Base-by-base conservation (phyloP, 1,140 invertebrate genomes). In the Holcopasites calliopsidis region DNA sequence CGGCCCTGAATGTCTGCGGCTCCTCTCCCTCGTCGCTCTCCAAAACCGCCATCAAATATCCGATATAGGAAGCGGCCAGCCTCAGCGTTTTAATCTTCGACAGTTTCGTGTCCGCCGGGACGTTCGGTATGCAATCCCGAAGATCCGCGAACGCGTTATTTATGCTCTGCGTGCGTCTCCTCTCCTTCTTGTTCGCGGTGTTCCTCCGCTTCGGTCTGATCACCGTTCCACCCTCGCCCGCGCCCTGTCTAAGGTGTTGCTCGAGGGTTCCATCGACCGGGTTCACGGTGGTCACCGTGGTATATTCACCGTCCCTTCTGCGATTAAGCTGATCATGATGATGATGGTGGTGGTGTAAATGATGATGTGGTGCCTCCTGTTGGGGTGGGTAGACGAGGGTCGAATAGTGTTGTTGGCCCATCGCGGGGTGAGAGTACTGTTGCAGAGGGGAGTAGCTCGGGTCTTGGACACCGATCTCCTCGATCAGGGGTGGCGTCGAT, bases 131-230 rank as follows among this genome's bases (percentile, higher is more conserved):
- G 88, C 97, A 97, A 71, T 98, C 97, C 3, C 98, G 91, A 0
- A 99, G 92, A 86, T 97, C 95, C 0, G 97, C 95, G 87, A 99
- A 99, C 0, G 98, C 98, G 73, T 96, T 97, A 91, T 99, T 99
- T 79, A 99, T 98, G 79, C 96, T 98, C 89, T 97, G 96, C 0
- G 98, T 99, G 68, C 97, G 91, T 84, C 97, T 89, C 49, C 98
- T 91, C 89, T 99, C 98, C 89, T 99, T 99, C 91, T 97, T 98
- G 89, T 99, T 99, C 35, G 97, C 96, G 1, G 95, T 97, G 65
- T 95, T 96, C 54, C 96, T 88, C 47, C 95, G 91, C 82, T 96
- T 96, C 1, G 90, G 90, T 23, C 89, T 88, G 2, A 85, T 65
- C 0, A 72, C 42, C 0, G 84, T 31, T 1, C 64, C 70, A 8